These are phyloP conservation scores for Nomada hirtipes DNA, from an alignment of 2,888 invertebrate species.

Conservation along the genomic window DNA sequence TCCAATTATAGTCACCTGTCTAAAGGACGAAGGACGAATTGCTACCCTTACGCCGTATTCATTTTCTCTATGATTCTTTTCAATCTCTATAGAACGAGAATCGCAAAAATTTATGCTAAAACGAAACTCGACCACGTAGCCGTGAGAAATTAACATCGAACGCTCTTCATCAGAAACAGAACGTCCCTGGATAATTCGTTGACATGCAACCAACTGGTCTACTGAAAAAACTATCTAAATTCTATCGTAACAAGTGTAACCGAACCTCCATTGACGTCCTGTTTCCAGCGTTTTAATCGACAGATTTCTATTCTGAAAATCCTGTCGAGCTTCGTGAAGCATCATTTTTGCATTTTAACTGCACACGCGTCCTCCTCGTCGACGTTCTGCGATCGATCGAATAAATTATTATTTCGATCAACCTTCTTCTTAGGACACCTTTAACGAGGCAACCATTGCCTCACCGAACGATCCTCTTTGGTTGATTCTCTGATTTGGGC, in stretches of 20 bases:
- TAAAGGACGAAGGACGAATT: slow-evolving; percentile 7
- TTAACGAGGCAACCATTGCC: slow-evolving; percentile 12
- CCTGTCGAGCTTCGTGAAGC: slow-evolving; percentile 40
- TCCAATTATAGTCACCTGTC: background rate
- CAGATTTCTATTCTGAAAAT: too few species aligned
- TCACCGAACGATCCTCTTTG: slow-evolving; percentile 27
- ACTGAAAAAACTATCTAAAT: slow-evolving; percentile 46
- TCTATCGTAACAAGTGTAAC: slow-evolving; percentile 51
- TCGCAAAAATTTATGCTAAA: background rate
- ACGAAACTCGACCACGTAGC: slow-evolving; percentile 45
- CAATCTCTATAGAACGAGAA: background rate
- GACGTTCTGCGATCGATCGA: background rate
- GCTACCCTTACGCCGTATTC: slow-evolving; percentile 47
- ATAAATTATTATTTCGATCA: background rate
- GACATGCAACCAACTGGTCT: slow-evolving; percentile 56
- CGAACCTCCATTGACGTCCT: slow-evolving; percentile 44
- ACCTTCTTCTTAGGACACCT: background rate
- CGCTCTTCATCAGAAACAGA: slow-evolving; percentile 26
- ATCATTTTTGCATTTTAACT: background rate
- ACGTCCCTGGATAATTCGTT: slow-evolving; percentile 38
- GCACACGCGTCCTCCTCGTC: background rate
- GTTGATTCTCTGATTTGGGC: slow-evolving; percentile 18
- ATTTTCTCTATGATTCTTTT: background rate
- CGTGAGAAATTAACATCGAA: background rate
- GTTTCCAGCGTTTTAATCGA: slow-evolving; percentile 20